Conservation (phyloP, 92 coral and sea anemone species). For the Micromussa lordhowensis region DNA sequence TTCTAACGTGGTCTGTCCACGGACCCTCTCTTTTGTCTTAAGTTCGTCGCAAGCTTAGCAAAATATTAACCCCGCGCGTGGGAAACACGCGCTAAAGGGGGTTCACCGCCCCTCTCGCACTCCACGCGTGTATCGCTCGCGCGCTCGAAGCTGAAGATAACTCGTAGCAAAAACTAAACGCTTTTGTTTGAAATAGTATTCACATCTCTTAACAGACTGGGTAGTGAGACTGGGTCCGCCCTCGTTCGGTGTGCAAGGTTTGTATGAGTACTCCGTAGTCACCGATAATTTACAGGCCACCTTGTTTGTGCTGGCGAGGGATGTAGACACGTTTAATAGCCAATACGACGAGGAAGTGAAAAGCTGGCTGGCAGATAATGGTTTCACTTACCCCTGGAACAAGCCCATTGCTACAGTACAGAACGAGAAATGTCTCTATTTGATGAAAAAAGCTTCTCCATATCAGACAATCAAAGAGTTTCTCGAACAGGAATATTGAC, state of each 20-base stretch:
- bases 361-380: slow-evolving; percentile 44
- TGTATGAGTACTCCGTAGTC: slow-evolving; percentile 64
- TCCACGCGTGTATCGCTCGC: too few relatives aligned
- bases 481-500: neutral
- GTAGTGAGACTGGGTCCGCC: slow-evolving; percentile 68
- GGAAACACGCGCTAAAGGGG: too few relatives aligned
- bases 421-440: slow-evolving; percentile 49
- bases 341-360: slow-evolving; percentile 57
- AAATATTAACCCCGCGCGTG: too few relatives aligned
- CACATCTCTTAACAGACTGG: slow-evolving; percentile 59
- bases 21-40: too few relatives aligned
- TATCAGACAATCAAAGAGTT: slow-evolving; percentile 36
- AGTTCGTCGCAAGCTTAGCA: too few relatives aligned
- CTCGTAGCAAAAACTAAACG: too few relatives aligned
- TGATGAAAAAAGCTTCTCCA: neutral
- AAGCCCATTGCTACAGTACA: slow-evolving; percentile 57
- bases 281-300: slow-evolving; percentile 34
- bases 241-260: slow-evolving; percentile 33
- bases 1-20: neutral
- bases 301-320: slow-evolving; percentile 68
- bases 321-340: slow-evolving; percentile 42
- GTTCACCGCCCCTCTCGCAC: too few relatives aligned
- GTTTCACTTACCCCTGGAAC: slow-evolving; percentile 58
- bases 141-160: too few relatives aligned
- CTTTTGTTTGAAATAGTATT: neutral